These are phyloP conservation scores for Channa maculata DNA, from an alignment of 2,113 vertebrate species.

Conservation along the genomic window DNA sequence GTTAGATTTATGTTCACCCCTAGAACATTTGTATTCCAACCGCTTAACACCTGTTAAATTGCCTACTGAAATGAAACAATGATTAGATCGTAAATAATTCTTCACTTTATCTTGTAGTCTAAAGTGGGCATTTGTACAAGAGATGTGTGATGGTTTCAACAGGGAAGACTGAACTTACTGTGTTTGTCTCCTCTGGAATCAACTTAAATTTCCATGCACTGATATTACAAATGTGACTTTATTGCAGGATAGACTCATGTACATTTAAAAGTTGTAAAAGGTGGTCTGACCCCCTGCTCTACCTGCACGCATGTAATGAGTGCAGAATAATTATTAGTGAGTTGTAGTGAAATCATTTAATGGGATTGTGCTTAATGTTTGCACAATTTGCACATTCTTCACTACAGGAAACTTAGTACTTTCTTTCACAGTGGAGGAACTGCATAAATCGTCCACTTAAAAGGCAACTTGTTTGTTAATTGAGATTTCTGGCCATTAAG, in stretches of 20 bases:
- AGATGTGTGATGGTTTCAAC: conserved; percentile 14
- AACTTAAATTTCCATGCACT: conserved; percentile 2
- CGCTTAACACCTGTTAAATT: conserved; percentile 22
- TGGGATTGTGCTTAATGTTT: conserved; percentile 62
- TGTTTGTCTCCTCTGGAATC: conserved; percentile 4
- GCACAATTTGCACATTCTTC: conserved; percentile 66
- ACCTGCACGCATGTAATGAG: conserved; percentile 58
- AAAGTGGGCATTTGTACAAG: conserved; percentile 16
- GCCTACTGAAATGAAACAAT: conserved; percentile 19
- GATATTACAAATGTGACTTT: not conserved
- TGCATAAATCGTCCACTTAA: conserved; percentile 5
- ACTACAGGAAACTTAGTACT: conserved; percentile 46
- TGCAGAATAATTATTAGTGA: conserved; percentile 45
- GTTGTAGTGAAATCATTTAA: conserved; percentile 45
- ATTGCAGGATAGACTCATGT: conserved; percentile 2
- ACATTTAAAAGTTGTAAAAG: not conserved
- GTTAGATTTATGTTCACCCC: conserved; percentile 10
- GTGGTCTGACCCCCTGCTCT: too few species aligned
- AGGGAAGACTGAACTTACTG: conserved; percentile 29
- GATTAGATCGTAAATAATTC: conserved; percentile 13
- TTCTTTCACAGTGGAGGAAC: conserved; percentile 33
- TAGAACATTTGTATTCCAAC: conserved; percentile 17
- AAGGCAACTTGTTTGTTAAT: conserved; percentile 3
- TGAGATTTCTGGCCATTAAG: conserved; percentile 22
- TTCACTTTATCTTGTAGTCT: conserved; percentile 50